Base-by-base conservation (phyloP, 1,140 invertebrate genomes). In the Zaprionus taronus region DNA sequence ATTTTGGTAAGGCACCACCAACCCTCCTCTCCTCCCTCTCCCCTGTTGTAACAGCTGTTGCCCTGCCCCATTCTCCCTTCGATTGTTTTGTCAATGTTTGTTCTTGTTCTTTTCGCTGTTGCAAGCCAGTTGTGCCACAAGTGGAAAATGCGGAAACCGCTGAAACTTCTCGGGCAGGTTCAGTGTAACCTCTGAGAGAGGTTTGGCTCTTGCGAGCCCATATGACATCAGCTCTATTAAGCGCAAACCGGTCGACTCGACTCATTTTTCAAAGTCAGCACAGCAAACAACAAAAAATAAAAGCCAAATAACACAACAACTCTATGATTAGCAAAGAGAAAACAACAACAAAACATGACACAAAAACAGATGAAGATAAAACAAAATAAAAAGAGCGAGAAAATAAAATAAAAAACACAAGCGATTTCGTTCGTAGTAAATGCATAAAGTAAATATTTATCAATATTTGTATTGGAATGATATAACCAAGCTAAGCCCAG, bases 211-310 rank as follows among this genome's bases (percentile, higher is more conserved):
- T 55, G 67, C 26, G 58, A 44, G 62, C 38, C 38, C 38, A 55
- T 79, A 89, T 89, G 84, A 89, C 84, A 89, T 89, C 84, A 89
- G 84, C 81, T 84, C 79, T 56, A 90, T 79, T 81, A 81, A 73
- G 44, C 60, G 47, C 75, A 77, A 77, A 89, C 84, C 84, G 86
- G 84, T 90, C 81, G 84, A 81, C 78, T 64, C 58, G 57, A 67
- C 85, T 84, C 85, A 89, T 83, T 86, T 86, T 83, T 86, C 84
- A 89, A 89, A 87, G 77, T 72, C 83, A 74, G 64, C 74, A 60
- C 14, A 57, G 53, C 34, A 17, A 49, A 44, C 41, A 68, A 72
- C 22, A 70, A 72, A 44, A 65, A 53, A 58, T 53, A 83, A 75
- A 75, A 67, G 79, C 74, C 66, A 64, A 77, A 68, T 81, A 41